Base-by-base conservation (phyloP, 2,888 invertebrate genomes). In the Lasioglossum leucozonium region DNA sequence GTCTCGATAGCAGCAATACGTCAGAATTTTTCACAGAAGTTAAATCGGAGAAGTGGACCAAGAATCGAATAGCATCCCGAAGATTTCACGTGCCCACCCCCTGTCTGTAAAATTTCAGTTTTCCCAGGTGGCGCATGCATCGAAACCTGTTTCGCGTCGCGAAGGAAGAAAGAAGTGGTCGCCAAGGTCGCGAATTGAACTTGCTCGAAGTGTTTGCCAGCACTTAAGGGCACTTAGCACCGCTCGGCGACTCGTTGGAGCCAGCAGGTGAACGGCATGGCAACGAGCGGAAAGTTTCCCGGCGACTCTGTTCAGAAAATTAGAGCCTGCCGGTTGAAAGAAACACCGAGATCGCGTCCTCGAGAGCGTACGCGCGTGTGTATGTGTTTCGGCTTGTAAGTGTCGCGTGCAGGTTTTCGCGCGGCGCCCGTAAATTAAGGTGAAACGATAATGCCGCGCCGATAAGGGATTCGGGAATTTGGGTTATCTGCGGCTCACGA, bases 401-500 rank as follows among this genome's bases (percentile, higher is more conserved):
- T 67, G 67, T 67, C 37, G 37, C 37, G 67, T 40, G 67, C 67
- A 67, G 34, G 34, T 65, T 65, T 65, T 30, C 34, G 34, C 65
- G 34, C 37, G 10, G 1, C 10, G 18, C 18, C 34, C 42, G 44
- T 34, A 34, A 42, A 11, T 6, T 42, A n/a, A 42, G 30, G 22
- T 22, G 37, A 71, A 42, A 30, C 69, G 37, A 69, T 34, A 30
- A 74, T 47, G 44, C 22, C 22, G 18, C 18, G 18, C 18, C 11
- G 73, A 79, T 73, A 74, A 58, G 80, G 40, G 40, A 47, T 77
- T 71, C 47, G 37, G 11, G 80, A 74, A 83, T 81, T 78, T 47
- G 26, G 84, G 84, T 78, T 78, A 84, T 84, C 77, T 71, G 44
- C 34, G 51, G 30, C 72, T 26, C 51, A 37, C 18, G 77, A 67